phyloP scores from a whole-genome alignment of 2,797 vertebrate genomes.

The Gouania willdenowi region DNA sequence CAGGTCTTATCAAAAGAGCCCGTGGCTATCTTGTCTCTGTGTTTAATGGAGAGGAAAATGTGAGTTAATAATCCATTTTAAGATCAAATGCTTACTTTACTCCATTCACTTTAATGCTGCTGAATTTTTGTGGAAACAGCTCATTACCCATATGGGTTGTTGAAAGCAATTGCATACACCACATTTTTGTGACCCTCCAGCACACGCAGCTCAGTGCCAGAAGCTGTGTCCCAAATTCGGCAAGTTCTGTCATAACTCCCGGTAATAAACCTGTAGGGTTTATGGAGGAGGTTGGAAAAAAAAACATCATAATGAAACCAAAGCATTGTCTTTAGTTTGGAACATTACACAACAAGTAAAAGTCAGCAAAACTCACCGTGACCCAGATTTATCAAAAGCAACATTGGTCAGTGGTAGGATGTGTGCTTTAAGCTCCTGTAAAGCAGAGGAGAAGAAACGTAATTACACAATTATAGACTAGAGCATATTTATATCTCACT shows the following conservation, averaged over 20 bases:
- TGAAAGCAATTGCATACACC: constrained; percentile 93
- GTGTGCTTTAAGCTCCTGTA: constrained; percentile 88
- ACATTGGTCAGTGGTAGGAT: constrained; percentile 91
- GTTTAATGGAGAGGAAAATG: constrained; percentile 11
- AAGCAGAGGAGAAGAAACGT: neutral
- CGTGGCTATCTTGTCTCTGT: constrained; percentile 93
- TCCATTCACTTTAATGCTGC: no score
- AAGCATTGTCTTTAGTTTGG: neutral
- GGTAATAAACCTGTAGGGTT: constrained; percentile 87
- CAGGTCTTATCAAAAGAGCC: constrained; percentile 97
- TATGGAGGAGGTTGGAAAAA: no score
- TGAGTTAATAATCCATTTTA: neutral
- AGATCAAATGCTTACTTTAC: neutral
- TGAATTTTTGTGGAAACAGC: constrained; percentile 1
- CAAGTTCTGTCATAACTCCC: constrained; percentile 97
- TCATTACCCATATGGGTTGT: constrained; percentile 93
- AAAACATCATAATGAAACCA: no score
- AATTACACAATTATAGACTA: no score
- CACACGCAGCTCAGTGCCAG: constrained; percentile 80
- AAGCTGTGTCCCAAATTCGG: constrained; percentile 90
- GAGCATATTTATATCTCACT: no score
- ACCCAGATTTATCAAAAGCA: constrained; percentile 97
- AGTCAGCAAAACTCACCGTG: constrained; percentile 77
- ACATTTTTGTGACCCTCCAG: constrained; percentile 91
- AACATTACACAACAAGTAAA: no score